Evolutionary conservation across 2,113 vertebrate genomes (phyloP).

Genomic region (Leucopternis melanops): DNA sequence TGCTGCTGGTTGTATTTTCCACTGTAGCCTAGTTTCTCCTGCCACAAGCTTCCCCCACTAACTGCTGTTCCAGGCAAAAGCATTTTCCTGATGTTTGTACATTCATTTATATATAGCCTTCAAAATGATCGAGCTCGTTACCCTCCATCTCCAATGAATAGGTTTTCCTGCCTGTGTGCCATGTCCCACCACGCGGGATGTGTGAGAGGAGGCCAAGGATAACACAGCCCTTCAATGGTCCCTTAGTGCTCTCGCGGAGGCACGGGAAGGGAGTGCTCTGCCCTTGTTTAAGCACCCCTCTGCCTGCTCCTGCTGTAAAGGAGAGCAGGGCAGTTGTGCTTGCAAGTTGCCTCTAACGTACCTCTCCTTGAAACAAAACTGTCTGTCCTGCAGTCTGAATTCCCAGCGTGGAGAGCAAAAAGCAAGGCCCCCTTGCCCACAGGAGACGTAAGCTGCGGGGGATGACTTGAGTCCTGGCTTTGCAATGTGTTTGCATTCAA

Average conservation of each 20-base stretch:
- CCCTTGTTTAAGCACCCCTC: neutral
- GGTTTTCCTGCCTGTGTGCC: slow-evolving; percentile 32
- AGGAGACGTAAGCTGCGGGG: neutral
- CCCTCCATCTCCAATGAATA: neutral
- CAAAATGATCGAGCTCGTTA: neutral
- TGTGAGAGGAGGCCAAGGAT: slow-evolving; percentile 48
- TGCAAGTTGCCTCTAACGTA: neutral
- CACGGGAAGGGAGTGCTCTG: neutral
- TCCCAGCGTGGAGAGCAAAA: neutral
- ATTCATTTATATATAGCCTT: neutral
- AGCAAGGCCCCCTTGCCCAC: neutral
- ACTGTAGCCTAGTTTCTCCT: neutral
- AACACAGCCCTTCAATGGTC: slow-evolving; percentile 44
- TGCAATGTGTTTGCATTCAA: neutral
- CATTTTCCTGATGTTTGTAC: neutral
- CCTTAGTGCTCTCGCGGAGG: neutral
- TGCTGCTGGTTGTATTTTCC: neutral
- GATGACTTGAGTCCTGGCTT: neutral
- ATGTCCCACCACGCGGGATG: neutral
- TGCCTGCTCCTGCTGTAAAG: neutral
- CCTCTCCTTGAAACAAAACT: neutral
- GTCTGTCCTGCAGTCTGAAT: neutral
- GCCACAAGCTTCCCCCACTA: neutral
- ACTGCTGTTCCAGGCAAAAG: neutral
- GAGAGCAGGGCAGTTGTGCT: neutral